These are phyloP conservation scores for Artibeus jamaicensis DNA, from an alignment of 2,797 vertebrate genomes.

Conservation along the genomic window DNA sequence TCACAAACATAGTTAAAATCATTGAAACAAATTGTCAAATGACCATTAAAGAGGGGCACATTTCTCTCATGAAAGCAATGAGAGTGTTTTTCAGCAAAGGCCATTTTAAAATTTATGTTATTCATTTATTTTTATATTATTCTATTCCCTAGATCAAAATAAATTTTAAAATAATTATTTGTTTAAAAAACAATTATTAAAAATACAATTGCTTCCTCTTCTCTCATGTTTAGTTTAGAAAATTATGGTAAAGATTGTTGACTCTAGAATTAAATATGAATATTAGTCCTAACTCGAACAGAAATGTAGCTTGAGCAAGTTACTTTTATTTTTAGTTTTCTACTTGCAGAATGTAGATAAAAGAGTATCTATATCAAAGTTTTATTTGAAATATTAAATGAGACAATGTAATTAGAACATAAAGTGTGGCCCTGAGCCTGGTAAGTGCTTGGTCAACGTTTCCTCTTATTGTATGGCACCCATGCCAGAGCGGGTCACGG, in stretches of 20 bases:
- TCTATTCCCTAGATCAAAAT: not conserved
- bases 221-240: not conserved
- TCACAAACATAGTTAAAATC: not conserved
- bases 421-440: not conserved
- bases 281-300: not conserved
- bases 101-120: not conserved
- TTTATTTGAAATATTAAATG: not conserved
- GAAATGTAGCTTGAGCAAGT: not conserved
- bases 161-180: not conserved
- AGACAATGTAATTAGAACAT: not conserved
- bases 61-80: not conserved
- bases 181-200: not conserved
- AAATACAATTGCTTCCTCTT: not conserved
- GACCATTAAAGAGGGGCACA: not conserved
- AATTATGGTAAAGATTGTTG: not conserved
- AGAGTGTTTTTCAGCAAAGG: not conserved
- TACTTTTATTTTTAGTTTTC: not conserved
- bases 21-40: not conserved
- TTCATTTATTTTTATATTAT: slow-evolving; percentile 35
- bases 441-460: not conserved
- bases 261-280: not conserved
- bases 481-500: not conserved
- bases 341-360: not conserved
- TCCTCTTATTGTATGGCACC: not conserved
- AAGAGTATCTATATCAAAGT: not conserved